These are phyloP conservation scores for Nannoperca obscura DNA, from an alignment of 2,797 vertebrate species.

Conservation along the genomic window DNA sequence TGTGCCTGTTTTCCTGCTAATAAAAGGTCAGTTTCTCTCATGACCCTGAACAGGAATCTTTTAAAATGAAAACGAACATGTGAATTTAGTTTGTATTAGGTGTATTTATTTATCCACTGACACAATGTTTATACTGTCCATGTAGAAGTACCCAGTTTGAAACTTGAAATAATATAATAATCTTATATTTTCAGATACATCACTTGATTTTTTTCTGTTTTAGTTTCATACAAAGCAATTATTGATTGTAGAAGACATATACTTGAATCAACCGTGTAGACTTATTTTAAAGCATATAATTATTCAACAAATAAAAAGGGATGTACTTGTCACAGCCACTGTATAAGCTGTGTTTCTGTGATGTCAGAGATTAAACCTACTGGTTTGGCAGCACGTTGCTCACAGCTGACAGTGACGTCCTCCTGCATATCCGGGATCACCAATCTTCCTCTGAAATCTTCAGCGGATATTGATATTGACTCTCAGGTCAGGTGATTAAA, in stretches of 20 bases:
- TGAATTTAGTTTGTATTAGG: neutral
- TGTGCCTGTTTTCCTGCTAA: neutral
- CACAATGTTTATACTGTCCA: neutral
- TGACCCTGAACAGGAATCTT: neutral
- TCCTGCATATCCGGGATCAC: neutral
- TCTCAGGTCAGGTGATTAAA: constrained; percentile 67
- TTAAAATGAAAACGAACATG: neutral
- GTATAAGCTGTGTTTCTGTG: constrained; percentile 3
- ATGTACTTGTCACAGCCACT: neutral
- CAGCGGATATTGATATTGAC: constrained; percentile 71
- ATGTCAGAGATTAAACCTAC: constrained; percentile 14
- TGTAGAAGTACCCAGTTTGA: neutral
- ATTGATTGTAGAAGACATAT: neutral
- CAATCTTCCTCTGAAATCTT: constrained; percentile 52
- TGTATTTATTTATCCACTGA: neutral
- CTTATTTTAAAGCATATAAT: neutral
- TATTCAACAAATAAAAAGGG: neutral
- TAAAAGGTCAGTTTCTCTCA: neutral
- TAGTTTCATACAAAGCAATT: neutral
- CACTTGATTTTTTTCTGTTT: neutral
- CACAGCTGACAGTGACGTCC: constrained; percentile 18
- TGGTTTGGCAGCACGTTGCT: constrained; percentile 22
- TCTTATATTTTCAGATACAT: neutral
- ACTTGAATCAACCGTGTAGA: neutral
- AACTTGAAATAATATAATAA: neutral